A percentile compares a stretch with the other conserved stretches of the same genome.
phyloP scores from a whole-genome alignment of 2,888 invertebrate genomes.

The Leptarthrus brevirostris region DNA sequence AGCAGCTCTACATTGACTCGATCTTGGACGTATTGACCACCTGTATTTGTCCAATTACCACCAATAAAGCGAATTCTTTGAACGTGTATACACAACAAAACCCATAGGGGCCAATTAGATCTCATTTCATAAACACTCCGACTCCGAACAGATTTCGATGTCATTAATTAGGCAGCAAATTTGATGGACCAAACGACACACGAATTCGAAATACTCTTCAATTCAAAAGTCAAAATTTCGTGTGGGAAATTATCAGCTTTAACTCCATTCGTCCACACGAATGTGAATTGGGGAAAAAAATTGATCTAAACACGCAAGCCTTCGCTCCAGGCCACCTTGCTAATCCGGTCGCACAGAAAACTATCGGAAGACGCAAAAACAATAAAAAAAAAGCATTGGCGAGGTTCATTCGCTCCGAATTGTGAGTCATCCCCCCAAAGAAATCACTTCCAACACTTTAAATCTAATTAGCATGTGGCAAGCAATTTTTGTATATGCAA shows the following conservation, averaged over 20 bases:
- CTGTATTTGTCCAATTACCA: conserved; percentile 35
- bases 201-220: conserved; percentile 5
- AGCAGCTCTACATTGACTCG: not conserved
- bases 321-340: not conserved
- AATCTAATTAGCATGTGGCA: conserved; percentile 8
- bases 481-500: not conserved
- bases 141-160: not conserved
- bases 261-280: not conserved
- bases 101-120: conserved; percentile 16
- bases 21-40: conserved; percentile 1
- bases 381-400: not conserved
- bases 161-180: conserved; percentile 2
- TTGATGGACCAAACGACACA: not conserved
- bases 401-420: not conserved
- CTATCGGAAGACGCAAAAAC: not conserved
- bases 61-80: conserved; percentile 31
- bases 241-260: conserved; percentile 5
- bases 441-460: conserved; percentile 1
- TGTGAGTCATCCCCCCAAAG: not conserved
- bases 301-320: not conserved
- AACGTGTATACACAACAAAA: no score
- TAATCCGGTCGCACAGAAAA: not conserved
- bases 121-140: not conserved
- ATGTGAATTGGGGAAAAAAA: not conserved
- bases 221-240: not conserved